Evolutionary conservation across 2,113 vertebrate genomes (phyloP), one percentile per base, ranked within the genome.

Genomic region (Carettochelys insculpta): DNA sequence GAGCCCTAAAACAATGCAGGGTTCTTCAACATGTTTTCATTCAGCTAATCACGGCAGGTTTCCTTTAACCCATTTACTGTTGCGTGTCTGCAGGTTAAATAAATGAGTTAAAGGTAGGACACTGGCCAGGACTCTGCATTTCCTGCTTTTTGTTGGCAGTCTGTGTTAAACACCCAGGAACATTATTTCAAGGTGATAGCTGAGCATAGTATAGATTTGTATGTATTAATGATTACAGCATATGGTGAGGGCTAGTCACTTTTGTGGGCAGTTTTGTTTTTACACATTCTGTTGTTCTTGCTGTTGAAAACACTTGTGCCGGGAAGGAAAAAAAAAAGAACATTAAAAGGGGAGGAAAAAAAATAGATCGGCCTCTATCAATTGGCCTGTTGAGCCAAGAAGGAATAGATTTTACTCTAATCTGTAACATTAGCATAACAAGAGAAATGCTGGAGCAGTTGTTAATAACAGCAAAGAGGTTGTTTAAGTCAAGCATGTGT

Each of bases 401-500:
- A 95, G 96, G 97, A 97, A 97, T 97, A 97, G 96, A 96, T 96
- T 98, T 97, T 95, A 93, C 94, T 95, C 97, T 98, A 98, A 98
- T 98, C 97, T 97, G 96, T 95, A 93, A 91, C 47, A 97, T 98
- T 98, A 98, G 97, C 98, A 98, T 98, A 97, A 98, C 97, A 98
- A 98, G 96, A 97, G 97, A 95, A 96, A 96, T 95, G 94, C 95
- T 97, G 96, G 95, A 96, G 97, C 96, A 96, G 95, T 97, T 97
- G 96, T 98, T 97, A 97, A 97, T 95, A 97, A 97, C 93, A 97
- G 96, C 95, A 97, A 96, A 97, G 96, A 95, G 95, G 94, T 96
- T 98, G 98, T 98, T 98, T 98, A 98, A 98, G 95, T 97, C 96
- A 97, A 97, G 97, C 97, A 97, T 97, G 96, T 97, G 97, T 98